These are phyloP conservation scores for Zaprionus lachaisei DNA, from an alignment of 1,140 invertebrate genomes.

Conservation along the genomic window DNA sequence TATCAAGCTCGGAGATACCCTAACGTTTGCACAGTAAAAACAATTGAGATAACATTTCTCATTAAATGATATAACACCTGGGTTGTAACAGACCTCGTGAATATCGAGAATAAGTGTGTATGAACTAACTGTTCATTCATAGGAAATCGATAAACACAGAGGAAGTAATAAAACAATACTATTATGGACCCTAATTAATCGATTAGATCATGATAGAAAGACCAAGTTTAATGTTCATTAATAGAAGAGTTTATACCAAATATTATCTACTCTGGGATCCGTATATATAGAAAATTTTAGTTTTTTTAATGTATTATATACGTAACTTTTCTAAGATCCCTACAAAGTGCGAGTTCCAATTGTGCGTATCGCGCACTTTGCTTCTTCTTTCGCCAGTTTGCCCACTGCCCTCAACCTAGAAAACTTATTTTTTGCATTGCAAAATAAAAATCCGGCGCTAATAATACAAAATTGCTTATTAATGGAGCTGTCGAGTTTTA, in stretches of 20 bases:
- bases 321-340: background rate
- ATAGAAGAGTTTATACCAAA: background rate
- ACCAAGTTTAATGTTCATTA: background rate
- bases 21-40: background rate
- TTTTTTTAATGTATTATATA: background rate
- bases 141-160: background rate
- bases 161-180: background rate
- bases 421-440: background rate
- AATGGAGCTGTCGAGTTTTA: slow-evolving; percentile 61
- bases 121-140: background rate
- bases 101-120: background rate
- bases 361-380: background rate
- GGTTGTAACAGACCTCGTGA: background rate
- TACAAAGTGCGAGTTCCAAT: background rate
- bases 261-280: background rate
- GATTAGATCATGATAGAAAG: background rate
- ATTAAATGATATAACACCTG: background rate
- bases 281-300: background rate
- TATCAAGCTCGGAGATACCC: background rate
- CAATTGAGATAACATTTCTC: slow-evolving; percentile 5
- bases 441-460: slow-evolving; percentile 67
- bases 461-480: slow-evolving; percentile 75
- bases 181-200: background rate
- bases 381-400: background rate
- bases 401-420: background rate